A percentile compares a stretch with the other conserved stretches of the same genome.
phyloP scores from a whole-genome alignment of 2,797 vertebrate species.

The Euphonia xanthogaster region DNA sequence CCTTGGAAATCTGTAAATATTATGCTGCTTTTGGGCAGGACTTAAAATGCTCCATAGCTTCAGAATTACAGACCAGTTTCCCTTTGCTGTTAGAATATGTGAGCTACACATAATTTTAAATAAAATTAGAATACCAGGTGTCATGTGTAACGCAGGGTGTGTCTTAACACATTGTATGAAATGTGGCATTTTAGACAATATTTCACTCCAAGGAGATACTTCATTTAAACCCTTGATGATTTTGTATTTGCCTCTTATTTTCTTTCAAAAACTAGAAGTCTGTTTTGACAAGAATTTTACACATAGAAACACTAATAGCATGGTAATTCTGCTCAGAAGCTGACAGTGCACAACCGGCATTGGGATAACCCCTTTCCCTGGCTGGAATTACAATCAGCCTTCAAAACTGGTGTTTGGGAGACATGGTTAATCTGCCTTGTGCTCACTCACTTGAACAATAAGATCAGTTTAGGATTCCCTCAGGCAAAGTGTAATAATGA shows the following conservation, averaged over 20 bases:
- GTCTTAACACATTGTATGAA: not conserved
- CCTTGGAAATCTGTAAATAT: not conserved
- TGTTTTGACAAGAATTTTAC: conserved; percentile 37
- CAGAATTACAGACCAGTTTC: not conserved
- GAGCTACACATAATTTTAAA: not conserved
- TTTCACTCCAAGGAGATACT: not conserved
- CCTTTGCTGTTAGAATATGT: not conserved
- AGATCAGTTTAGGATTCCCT: not conserved
- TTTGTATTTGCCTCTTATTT: not conserved
- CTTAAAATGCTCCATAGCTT: not conserved
- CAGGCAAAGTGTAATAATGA: not conserved
- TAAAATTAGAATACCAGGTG: not conserved
- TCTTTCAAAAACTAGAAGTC: not conserved
- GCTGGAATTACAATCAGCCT: not conserved
- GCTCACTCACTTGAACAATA: not conserved
- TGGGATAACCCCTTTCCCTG: not conserved
- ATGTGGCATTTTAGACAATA: not conserved
- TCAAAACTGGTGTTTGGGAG: not conserved
- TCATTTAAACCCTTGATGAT: not conserved
- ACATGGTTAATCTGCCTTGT: not conserved
- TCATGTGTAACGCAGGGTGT: not conserved
- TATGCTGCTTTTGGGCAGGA: not conserved
- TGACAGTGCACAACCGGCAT: not conserved
- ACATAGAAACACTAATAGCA: not conserved
- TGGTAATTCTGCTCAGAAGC: not conserved